A percentile compares a stretch with the other conserved stretches of the same genome.
These are phyloP conservation scores for Galagoides demidoff DNA, from an alignment of 2,797 vertebrate species.

Conservation along the genomic window DNA sequence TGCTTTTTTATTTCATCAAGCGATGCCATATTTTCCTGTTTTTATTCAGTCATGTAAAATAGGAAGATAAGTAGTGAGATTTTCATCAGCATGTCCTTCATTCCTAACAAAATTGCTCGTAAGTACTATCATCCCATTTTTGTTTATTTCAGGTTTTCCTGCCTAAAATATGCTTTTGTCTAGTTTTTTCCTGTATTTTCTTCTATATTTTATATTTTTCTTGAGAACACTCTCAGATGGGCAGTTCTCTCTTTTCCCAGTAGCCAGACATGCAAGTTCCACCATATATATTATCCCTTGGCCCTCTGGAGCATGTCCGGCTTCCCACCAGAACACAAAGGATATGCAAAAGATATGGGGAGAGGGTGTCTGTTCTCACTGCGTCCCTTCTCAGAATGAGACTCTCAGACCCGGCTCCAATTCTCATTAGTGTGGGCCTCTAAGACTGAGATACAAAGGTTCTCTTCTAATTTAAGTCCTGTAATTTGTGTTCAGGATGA, in stretches of 20 bases:
- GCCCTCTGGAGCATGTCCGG: rapidly evolving
- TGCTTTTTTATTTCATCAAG: neutral
- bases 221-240: neutral
- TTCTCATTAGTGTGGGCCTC: neutral
- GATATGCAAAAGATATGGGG: no score
- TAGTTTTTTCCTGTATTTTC: neutral
- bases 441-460: neutral
- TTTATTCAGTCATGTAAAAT: neutral
- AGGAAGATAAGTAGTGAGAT: neutral
- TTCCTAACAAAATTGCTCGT: neutral
- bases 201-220: neutral
- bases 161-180: neutral
- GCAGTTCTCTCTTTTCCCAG: no score
- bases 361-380: neutral
- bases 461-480: neutral
- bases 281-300: neutral
- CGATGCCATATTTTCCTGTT: neutral
- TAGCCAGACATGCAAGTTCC: neutral
- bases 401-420: neutral
- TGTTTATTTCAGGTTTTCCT: constrained; percentile 6
- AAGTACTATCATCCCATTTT: neutral
- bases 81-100: neutral
- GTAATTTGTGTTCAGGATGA: neutral
- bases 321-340: neutral
- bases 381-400: neutral